Evolutionary conservation across 2,113 vertebrate species (phyloP).

Genomic region (Glaucomys volans): DNA sequence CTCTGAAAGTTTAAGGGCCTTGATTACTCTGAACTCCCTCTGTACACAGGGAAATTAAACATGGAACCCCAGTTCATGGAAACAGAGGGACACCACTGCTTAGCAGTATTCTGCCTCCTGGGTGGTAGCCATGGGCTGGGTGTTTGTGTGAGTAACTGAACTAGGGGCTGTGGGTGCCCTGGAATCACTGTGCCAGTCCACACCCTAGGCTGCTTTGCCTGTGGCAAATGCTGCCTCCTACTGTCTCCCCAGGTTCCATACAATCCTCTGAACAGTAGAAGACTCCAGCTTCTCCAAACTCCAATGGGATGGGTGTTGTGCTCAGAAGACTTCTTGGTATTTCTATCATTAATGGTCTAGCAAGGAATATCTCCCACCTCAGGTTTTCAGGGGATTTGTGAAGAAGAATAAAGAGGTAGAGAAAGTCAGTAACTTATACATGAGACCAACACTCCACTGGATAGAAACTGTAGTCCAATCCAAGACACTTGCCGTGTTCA

Average conservation of each 20-base stretch:
- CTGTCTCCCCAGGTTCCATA: no score
- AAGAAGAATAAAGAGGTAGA: neutral
- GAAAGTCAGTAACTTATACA: neutral
- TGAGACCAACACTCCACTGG: neutral
- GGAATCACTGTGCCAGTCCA: neutral
- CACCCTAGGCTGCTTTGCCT: neutral
- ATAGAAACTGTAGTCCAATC: no score
- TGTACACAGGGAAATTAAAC: neutral
- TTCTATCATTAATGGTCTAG: neutral
- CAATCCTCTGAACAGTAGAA: neutral
- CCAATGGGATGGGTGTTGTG: no score
- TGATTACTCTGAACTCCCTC: neutral
- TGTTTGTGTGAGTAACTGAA: neutral
- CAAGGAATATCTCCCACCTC: fast-evolving
- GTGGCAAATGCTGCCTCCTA: neutral
- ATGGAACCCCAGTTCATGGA: neutral
- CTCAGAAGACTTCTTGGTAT: neutral
- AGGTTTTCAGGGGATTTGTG: neutral
- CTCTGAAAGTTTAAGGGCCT: neutral
- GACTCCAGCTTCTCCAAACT: neutral
- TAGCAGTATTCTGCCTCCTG: neutral
- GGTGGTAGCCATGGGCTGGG: neutral
- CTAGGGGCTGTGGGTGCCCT: no score
- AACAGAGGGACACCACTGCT: neutral
- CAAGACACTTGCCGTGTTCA: neutral